Base-by-base conservation (phyloP, 2,888 invertebrate genomes). In the Deilephila porcellus region DNA sequence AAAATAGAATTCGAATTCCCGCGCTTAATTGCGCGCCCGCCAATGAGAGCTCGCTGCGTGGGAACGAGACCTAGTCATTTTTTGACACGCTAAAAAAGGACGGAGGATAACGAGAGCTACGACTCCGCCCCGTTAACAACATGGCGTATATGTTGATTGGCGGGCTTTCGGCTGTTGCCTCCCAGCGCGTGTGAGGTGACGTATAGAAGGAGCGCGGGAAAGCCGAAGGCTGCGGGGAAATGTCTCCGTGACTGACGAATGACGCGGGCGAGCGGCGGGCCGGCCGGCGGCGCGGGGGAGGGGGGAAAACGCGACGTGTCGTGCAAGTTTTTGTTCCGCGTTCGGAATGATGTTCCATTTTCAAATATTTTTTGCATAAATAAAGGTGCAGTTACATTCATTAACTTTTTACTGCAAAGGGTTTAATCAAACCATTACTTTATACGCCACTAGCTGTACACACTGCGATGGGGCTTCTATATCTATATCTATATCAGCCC, bases 81-180 rank as follows among this genome's bases (percentile, higher is more conserved):
- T 83, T 81, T 86, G 86, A 84, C 79, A 85, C 45, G 67, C 6
- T 45, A 67, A 67, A 67, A 67, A 67, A 67, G 85, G 92, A 90
- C 79, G 80, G 86, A 86, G 72, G 79, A 82, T 82, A 85, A 83
- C 79, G 83, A 84, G 86, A 82, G 83, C 80, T 78, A 77, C 78
- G 84, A 83, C 95, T 91, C 95, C 96, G 96, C 96, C 96, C 93
- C 88, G 86, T 91, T 93, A 93, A 95, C 96, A 96, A 96, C 95
- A 96, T 96, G 96, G 96, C 96, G 96, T 93, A 86, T 85, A 82
- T 89, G 91, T 90, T 93, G 95, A 96, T 96, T 96, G 96, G 96
- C 93, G 94, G 94, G 90, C 87, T 84, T 82, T 84, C 79, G 84
- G 80, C 84, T 85, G 88, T 83, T 81, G 85, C 92, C 91, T 88